A percentile compares a stretch with the other conserved stretches of the same genome.
Conservation (phyloP, 2,888 invertebrate genomes). For the Cheilosia pagana region DNA sequence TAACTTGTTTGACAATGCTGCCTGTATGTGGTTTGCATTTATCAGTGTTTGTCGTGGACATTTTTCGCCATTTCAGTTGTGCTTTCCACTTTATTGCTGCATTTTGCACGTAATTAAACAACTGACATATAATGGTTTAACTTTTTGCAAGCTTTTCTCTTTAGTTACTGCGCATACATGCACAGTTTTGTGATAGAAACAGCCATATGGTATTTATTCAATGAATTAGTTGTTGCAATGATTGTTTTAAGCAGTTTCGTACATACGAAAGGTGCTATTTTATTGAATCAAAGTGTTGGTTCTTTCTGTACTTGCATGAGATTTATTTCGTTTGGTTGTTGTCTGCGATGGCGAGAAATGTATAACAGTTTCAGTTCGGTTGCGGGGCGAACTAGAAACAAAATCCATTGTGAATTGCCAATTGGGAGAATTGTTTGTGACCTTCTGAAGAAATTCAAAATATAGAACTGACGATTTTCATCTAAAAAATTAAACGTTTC, state of each 20-base stretch:
- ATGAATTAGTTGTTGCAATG: not conserved
- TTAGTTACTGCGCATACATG: not conserved
- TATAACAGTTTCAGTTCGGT: conserved; percentile 27
- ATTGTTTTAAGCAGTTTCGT: not conserved
- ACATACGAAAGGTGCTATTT: not conserved
- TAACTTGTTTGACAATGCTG: not conserved
- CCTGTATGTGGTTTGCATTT: not conserved
- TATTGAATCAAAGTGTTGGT: conserved; percentile 15
- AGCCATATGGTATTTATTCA: too few species aligned
- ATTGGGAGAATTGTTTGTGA: not conserved
- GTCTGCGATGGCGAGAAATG: conserved; percentile 5
- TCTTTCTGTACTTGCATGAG: conserved; percentile 15
- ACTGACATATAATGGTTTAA: not conserved
- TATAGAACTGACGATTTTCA: too few species aligned
- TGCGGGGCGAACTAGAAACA: not conserved
- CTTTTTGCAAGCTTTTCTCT: not conserved
- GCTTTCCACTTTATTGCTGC: conserved; percentile 17
- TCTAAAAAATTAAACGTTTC: too few species aligned
- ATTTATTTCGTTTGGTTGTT: conserved; percentile 16
- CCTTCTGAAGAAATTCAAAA: too few species aligned
- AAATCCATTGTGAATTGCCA: not conserved
- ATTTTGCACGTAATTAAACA: conserved; percentile 13
- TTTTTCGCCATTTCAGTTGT: not conserved
- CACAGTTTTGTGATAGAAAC: not conserved
- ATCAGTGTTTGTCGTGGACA: not conserved